Evolutionary conservation across 2,113 vertebrate genomes (phyloP), one percentile per base, ranked within the genome.

Genomic region (Aptenodytes patagonicus): DNA sequence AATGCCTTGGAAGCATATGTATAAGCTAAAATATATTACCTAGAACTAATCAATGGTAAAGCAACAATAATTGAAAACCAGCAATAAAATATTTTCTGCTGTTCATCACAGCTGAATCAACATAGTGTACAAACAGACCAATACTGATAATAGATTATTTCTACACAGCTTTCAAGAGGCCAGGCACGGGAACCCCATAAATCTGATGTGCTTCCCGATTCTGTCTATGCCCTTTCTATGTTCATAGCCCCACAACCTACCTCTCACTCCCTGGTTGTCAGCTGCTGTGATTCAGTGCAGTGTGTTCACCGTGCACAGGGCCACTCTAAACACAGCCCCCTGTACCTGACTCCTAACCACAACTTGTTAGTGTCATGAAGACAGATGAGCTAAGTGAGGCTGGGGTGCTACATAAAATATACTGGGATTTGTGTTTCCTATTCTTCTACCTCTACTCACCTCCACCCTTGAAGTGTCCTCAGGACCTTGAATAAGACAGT

Each of bases 91-190:
- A 84, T 91, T 93, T 95, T 89, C 92, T 80, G 18, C 69, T 87
- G 34, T 77, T 92, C 11, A n/a, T 69, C 55, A 72, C 92, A 91
- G 84, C 93, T 97, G 93, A 93, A 95, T 96, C 79, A 97, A 97
- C 94, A 96, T 17, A 34, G 20, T 83, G 47, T 79, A 93, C 78
- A 95, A 96, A 94, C 46, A 92, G 49, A 94, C 44, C 9, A 34
- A 68, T 42, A 77, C 36, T 89, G 91, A 89, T 96, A 97, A 72
- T 49, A 61, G 38, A 31, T 87, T 96, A 91, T 94, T 94, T 95
- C 84, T 85, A 79, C 34, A 76, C 62, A 69, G 62, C 68, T 92
- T 95, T 90, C 64, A 62, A 80, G 79, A 83, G 79, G 49, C 34
- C 83, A 40, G 57, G 73, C 47, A 91, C 89, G 68, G 80, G 29